Evolutionary conservation across 2,797 vertebrate genomes (phyloP), one percentile per base, ranked within the genome.

Genomic region (Sandelia bainsii): DNA sequence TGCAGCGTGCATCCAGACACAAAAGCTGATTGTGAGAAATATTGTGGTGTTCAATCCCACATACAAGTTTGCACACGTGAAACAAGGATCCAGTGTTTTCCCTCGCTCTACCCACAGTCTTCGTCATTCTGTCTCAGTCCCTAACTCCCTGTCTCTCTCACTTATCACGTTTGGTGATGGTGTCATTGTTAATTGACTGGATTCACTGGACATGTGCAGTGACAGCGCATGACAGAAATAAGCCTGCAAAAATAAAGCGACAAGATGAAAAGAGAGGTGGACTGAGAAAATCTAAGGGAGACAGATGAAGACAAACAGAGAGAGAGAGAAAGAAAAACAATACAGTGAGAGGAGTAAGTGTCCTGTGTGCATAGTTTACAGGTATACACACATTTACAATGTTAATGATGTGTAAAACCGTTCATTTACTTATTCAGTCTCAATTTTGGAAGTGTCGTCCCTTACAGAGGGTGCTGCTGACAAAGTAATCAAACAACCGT

Each of bases 41-140:
- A 54, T 40, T 40, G 44, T 13, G 19, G 19, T 2, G 59, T 64
- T 78, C 19, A 40, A 67, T 54, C 76, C 72, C 61, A 62, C 70
- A 79, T 69, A 74, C 64, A 74, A 62, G 58, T 53, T 51, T 63
- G 52, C 75, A 85, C 62, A 59, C 68, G 80, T 82, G 75, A 87
- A 89, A 91, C 90, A 91, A 89, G 64, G 25, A 3, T 8, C 69
- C 76, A 85, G 74, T 90, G 87, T 90, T 74, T 81, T 72, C 69
- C 58, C 54, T 74, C 16, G 8, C 66, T 50, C 75, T 27, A 12
- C 69, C 69, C 73, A 69, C 50, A 46, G 42, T 40, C 58, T 72
- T 70, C 76, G 56, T 62, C 58, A 54, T 11, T 56, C n/a, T 16
- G 1, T 61, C 60, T 64, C 54, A 17, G 16, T 44, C 42, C 42